phyloP scores from a whole-genome alignment of 2,888 invertebrate species.

The Anthoptus insignis region DNA sequence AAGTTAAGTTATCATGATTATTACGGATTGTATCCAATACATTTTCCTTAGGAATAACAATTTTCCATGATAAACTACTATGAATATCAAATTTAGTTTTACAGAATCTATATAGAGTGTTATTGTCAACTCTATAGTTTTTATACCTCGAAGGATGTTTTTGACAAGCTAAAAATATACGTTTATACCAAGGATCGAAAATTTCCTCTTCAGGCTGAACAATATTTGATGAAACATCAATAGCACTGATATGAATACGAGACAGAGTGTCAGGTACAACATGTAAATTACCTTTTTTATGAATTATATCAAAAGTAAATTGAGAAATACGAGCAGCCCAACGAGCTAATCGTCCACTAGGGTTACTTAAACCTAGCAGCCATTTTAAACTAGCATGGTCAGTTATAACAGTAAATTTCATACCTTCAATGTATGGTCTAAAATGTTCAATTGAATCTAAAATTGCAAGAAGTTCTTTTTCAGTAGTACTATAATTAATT shows the following conservation, averaged over 20 bases:
- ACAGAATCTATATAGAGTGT: too few relatives aligned
- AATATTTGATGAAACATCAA: neutral
- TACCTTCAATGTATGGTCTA: too few relatives aligned
- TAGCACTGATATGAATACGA: neutral
- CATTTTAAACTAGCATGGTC: constrained; percentile 23
- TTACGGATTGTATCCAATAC: too few relatives aligned
- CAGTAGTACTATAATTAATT: too few relatives aligned
- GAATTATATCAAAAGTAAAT: constrained; percentile 17
- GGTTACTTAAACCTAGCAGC: constrained; percentile 17
- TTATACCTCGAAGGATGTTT: neutral
- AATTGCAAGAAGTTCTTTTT: too few relatives aligned
- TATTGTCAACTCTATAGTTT: too few relatives aligned
- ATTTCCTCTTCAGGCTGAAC: neutral
- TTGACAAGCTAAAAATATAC: neutral
- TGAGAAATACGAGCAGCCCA: constrained; percentile 19
- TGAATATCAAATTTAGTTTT: too few relatives aligned
- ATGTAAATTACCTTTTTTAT: constrained; percentile 20
- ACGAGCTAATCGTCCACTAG: constrained; percentile 26
- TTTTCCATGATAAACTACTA: too few relatives aligned
- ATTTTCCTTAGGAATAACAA: too few relatives aligned
- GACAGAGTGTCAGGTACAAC: neutral
- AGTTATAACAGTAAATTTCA: neutral
- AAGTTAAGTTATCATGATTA: too few relatives aligned
- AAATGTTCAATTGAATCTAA: too few relatives aligned
- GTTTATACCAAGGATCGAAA: neutral